Conservation (phyloP, 2,888 invertebrate genomes). For the Polylopha cassiicola region DNA sequence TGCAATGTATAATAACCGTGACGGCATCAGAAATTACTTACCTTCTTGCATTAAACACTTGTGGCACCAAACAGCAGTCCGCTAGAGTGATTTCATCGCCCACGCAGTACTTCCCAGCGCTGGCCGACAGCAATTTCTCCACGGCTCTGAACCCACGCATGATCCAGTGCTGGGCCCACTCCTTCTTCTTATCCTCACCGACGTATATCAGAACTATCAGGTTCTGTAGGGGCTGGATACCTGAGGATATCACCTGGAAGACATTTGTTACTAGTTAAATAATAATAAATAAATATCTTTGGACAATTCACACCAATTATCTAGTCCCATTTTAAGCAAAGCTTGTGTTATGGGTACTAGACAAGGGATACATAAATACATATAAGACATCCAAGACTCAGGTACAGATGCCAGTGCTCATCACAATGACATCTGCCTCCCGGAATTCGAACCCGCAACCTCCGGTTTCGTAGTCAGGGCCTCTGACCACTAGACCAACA, state of each 20-base stretch:
- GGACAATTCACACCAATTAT: no score
- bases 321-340: no score
- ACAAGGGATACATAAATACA: no score
- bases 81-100: slow-evolving; percentile 96
- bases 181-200: slow-evolving; percentile 91
- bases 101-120: slow-evolving; percentile 94
- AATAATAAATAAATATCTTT: no score
- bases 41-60: slow-evolving; percentile 96
- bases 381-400: no score
- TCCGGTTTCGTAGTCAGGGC: no score
- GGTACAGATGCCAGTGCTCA: no score
- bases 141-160: slow-evolving; percentile 92
- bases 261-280: neutral
- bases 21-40: no score
- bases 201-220: slow-evolving; percentile 90
- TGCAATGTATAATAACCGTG: neutral
- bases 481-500: no score
- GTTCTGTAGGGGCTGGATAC: slow-evolving; percentile 98
- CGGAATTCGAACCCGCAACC: no score
- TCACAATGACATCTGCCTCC: no score
- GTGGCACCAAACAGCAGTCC: slow-evolving; percentile 96
- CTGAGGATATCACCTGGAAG: slow-evolving; percentile 86
- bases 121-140: slow-evolving; percentile 88
- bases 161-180: slow-evolving; percentile 97
- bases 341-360: no score